Percentiles rank a stretch among this genome's conserved stretches.
These are phyloP conservation scores for Gryon sp. DNA, from an alignment of 1,140 invertebrate species.

Conservation along the genomic window DNA sequence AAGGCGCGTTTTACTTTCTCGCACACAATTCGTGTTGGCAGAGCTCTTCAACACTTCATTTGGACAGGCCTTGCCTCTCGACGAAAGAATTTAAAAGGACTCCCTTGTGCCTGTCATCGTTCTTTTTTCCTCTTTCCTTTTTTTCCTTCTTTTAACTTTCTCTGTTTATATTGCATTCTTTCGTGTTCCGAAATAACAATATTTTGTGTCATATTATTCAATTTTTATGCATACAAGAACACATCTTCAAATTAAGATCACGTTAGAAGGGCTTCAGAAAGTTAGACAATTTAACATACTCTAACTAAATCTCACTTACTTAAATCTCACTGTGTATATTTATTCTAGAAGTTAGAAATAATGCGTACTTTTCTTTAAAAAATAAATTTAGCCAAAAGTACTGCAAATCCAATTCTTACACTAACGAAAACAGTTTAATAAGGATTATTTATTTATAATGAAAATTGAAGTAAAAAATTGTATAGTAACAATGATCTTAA, in stretches of 20 bases:
- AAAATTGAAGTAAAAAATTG: too few species aligned
- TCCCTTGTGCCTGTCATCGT: conserved; percentile 28
- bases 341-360: too few species aligned
- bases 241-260: conserved; percentile 1
- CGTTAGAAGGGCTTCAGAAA: too few species aligned
- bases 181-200: conserved; percentile 25
- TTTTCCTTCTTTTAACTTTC: conserved; percentile 22
- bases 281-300: too few species aligned
- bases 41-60: conserved; percentile 77
- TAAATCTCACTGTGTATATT: too few species aligned
- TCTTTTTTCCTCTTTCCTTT: conserved; percentile 39
- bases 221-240: conserved; percentile 2
- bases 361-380: too few species aligned
- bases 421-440: too few species aligned
- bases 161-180: conserved; percentile 53
- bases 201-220: conserved; percentile 32
- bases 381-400: too few species aligned
- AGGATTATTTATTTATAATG: too few species aligned
- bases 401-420: too few species aligned
- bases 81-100: conserved; percentile 69
- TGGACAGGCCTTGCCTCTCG: conserved; percentile 66
- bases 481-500: too few species aligned
- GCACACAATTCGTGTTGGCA: conserved; percentile 75
- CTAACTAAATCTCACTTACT: too few species aligned
- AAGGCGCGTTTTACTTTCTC: conserved; percentile 76